Evolutionary conservation across 2,888 invertebrate genomes (phyloP).

Genomic region (Aromia moschata): DNA sequence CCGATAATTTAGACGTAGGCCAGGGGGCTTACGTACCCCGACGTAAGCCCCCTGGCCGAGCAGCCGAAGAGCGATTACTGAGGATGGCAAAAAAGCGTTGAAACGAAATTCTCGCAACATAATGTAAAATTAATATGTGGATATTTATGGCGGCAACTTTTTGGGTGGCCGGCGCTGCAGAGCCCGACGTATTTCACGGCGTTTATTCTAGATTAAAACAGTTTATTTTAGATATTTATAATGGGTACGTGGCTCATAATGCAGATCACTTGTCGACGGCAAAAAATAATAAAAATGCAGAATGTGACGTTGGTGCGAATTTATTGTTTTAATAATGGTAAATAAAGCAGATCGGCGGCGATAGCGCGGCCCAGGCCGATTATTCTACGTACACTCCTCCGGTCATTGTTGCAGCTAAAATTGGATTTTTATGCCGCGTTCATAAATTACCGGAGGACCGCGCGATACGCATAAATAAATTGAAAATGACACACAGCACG

Average conservation of each 20-base stretch:
- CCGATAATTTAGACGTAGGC: conserved; percentile 21
- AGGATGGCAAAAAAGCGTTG: conserved; percentile 51
- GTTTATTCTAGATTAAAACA: conserved; percentile 65
- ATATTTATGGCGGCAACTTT: conserved; percentile 64
- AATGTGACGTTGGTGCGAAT: conserved; percentile 63
- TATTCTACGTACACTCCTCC: conserved; percentile 50
- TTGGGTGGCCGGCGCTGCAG: conserved; percentile 59
- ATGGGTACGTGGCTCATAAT: conserved; percentile 62
- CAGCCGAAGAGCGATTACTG: conserved; percentile 34
- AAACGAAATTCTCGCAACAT: conserved; percentile 58
- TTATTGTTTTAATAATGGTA: conserved; percentile 65
- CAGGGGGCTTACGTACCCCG: conserved; percentile 37
- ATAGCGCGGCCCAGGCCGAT: conserved; percentile 52
- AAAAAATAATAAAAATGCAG: conserved; percentile 63
- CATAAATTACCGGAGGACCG: conserved; percentile 55
- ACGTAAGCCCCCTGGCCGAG: conserved; percentile 7
- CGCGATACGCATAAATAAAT: conserved; percentile 53
- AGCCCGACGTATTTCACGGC: conserved; percentile 60
- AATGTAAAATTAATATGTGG: conserved; percentile 65
- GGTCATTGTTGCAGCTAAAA: conserved; percentile 57
- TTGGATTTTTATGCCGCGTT: conserved; percentile 62
- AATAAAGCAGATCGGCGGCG: conserved; percentile 62
- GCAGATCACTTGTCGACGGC: conserved; percentile 63
- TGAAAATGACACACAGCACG: conserved; percentile 52
- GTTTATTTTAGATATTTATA: conserved; percentile 66